Percentiles rank a stretch among this genome's conserved stretches.
Conservation (phyloP, 2,888 invertebrate species). For the Crioceris asparagi region DNA sequence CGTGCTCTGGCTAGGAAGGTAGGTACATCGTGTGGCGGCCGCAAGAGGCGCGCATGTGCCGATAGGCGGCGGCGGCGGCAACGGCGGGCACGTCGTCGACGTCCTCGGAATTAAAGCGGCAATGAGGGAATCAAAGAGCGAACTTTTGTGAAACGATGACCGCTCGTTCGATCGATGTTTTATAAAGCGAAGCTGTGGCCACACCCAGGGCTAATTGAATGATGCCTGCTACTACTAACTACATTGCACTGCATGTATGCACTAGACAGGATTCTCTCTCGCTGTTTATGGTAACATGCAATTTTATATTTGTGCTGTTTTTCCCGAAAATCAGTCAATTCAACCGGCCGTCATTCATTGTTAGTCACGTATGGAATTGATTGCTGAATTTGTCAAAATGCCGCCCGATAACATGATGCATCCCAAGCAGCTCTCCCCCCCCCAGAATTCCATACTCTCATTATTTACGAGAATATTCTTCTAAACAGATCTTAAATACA, state of each 20-base stretch:
- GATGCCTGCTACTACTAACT: conserved; percentile 29
- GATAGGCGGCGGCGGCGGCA: too few relatives aligned
- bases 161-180: conserved; percentile 42
- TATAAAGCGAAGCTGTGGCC: conserved; percentile 39
- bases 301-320: too few relatives aligned
- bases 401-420: too few relatives aligned
- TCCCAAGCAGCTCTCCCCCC: too few relatives aligned
- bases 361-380: too few relatives aligned
- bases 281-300: conserved; percentile 19
- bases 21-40: conserved; percentile 10
- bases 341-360: too few relatives aligned
- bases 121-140: conserved; percentile 41
- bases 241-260: background rate
- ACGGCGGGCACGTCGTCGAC: conserved; percentile 1
- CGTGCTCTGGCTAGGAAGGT: background rate
- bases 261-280: conserved; percentile 14
- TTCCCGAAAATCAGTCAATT: too few relatives aligned
- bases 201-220: conserved; percentile 41
- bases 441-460: too few relatives aligned
- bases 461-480: too few relatives aligned
- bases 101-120: conserved; percentile 35
- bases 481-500: too few relatives aligned
- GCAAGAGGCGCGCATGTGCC: conserved; percentile 30
- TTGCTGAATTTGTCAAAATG: too few relatives aligned
- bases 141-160: conserved; percentile 42